Evolutionary conservation across 2,113 vertebrate species (phyloP), one percentile per base, ranked within the genome.

Genomic region (Gavia stellata): DNA sequence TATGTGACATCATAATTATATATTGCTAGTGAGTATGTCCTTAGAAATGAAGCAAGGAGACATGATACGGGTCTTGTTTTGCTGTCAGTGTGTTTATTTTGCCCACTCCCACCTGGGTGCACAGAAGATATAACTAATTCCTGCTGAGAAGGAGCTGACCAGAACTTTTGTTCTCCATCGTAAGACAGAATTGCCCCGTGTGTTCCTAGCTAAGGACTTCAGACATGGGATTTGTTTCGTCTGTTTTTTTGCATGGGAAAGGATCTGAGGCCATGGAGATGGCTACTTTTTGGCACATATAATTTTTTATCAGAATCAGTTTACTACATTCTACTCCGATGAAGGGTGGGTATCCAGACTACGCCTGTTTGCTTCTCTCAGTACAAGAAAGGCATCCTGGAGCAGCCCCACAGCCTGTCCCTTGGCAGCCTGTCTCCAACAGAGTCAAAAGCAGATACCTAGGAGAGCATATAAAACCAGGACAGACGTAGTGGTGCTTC

Each of bases 251-350:
- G 9, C 24, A 8, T 36, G 17, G n/a, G 26, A 45, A 75, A n/a
- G 8, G 26, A 42, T 79, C 72, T 90, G n/a, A 73, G 58, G 26
- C 2, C 33, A 14, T 23, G 49, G 80, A 44, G 50, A 34, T 1
- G 15, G 9, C 44, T 70, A 6, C 24, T 38, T 84, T 83, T 62
- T 62, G 36, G 12, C 29, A 66, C 14, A 34, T 0, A 4, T 26
- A 2, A 24, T 62, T 78, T 59, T 59, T 53, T 45, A 19, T 47
- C 14, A 50, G 34, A 40, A 6, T 62, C 3, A 3, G 14, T 88
- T 81, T 53, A 23, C 20, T 42, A 2, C 0, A 0, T 71, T 63
- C 72, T 61, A 20, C 10, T 15, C 7, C 36, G 19, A 23, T 66
- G 45, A 87, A 81, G 21, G 8, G 8, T 61, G 28, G 3, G 1